Evolutionary conservation across 1,140 invertebrate species (phyloP), one percentile per base, ranked within the genome.

Genomic region (Gryllus bimaculatus): DNA sequence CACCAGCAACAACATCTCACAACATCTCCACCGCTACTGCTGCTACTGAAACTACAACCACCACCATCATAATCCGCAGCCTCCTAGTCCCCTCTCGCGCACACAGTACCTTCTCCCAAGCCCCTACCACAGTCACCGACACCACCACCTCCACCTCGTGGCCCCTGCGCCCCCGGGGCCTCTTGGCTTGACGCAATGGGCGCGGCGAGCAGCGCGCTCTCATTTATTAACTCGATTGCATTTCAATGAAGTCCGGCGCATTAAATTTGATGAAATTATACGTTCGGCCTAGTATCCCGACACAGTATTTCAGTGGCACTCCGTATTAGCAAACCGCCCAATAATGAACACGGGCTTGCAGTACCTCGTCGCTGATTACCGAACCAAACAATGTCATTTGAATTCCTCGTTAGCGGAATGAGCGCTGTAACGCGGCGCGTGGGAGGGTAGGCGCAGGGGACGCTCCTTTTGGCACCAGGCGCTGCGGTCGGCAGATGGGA

Each of bases 161-260:
- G 54, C 54, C 54, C 18, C 54, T 18, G 54, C 54, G 10, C 18
- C 54, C 18, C 18, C 54, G 54, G 10, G 2, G 54, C 54, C 54
- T 66, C 54, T 66, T 66, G 54, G 54, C 54, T 15, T 8, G 54
- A 66, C 54, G 54, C 54, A 66, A 66, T 10, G 54, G 18, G 54
- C 10, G 18, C 10, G 54, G 54, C 54, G 18, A 66, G 54, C 10
- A 66, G 54, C 54, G 54, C 54, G 54, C 10, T 18, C 54, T 66
- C 54, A 66, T 66, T 66, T 66, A 66, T 66, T 66, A 66, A 66
- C 54, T 66, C 54, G 54, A 66, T 66, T 66, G 54, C 54, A 66
- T 66, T 66, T 66, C 54, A 66, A 66, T 66, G 54, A 66, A 66
- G 54, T 66, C 54, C 54, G 54, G 54, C 10, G 54, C 54, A 66